phyloP scores from a whole-genome alignment of 2,888 invertebrate genomes.

The Tetheella fluctuosa region DNA sequence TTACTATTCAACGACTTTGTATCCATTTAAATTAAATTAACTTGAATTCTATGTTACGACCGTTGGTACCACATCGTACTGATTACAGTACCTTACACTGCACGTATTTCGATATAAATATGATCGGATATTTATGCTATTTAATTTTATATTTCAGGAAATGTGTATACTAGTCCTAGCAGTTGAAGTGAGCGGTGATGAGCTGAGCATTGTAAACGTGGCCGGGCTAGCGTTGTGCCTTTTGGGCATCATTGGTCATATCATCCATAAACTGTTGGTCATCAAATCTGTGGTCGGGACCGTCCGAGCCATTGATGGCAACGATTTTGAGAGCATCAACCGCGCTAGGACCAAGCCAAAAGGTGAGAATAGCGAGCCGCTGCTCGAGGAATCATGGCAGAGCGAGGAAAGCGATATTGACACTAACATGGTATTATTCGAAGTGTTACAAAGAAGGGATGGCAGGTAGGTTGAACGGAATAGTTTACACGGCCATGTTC shows the following conservation, averaged over 20 bases:
- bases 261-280: slow-evolving; percentile 87
- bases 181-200: slow-evolving; percentile 93
- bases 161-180: slow-evolving; percentile 95
- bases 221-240: slow-evolving; percentile 94
- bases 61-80: too few species aligned
- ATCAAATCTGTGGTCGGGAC: slow-evolving; percentile 63
- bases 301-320: slow-evolving; percentile 54
- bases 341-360: slow-evolving; percentile 37
- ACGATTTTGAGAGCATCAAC: slow-evolving; percentile 51
- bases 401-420: slow-evolving; percentile 79
- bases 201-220: slow-evolving; percentile 91
- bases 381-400: slow-evolving; percentile 63
- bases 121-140: too few species aligned
- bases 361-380: slow-evolving; percentile 59
- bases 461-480: slow-evolving; percentile 38
- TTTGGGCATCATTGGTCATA: slow-evolving; percentile 93
- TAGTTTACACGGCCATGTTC: neutral
- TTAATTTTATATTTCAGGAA: slow-evolving; percentile 87
- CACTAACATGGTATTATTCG: slow-evolving; percentile 80
- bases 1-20: too few species aligned
- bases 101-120: too few species aligned
- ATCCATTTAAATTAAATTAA: too few species aligned
- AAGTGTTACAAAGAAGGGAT: slow-evolving; percentile 83
- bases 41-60: too few species aligned
- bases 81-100: too few species aligned